Percentiles rank a stretch among this genome's conserved stretches.
Evolutionary conservation across 2,797 vertebrate species (phyloP).

Genomic region (Tolypeutes matacus): DNA sequence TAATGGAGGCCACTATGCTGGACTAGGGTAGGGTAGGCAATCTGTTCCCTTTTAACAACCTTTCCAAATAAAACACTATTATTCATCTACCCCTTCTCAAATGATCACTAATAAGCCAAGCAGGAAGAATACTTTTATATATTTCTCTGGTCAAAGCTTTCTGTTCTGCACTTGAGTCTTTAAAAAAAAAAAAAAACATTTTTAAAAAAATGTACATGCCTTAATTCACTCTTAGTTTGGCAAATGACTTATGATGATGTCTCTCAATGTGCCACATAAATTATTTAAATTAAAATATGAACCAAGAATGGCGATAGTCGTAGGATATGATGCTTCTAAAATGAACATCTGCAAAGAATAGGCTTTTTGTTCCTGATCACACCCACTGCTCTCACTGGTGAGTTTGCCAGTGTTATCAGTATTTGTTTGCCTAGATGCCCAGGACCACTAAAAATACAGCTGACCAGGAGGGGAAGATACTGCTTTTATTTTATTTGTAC

Average conservation of each 20-base stretch:
- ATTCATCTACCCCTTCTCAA: neutral
- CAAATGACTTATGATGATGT: constrained; percentile 20
- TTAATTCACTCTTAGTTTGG: constrained; percentile 56
- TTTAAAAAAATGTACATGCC: neutral
- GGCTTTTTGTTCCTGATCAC: neutral
- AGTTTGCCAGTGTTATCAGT: neutral
- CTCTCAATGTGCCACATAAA: neutral
- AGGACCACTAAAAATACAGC: neutral
- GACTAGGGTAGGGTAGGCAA: too few species aligned
- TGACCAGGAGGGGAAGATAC: neutral
- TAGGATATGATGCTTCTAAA: neutral
- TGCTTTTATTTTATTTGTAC: neutral
- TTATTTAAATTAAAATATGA: constrained; percentile 28
- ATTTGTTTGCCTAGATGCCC: neutral
- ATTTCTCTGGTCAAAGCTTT: constrained; percentile 27
- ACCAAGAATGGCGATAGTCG: neutral
- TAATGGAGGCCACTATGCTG: neutral
- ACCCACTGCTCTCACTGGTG: neutral
- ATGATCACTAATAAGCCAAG: neutral
- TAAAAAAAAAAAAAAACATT: neutral
- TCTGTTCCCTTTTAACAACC: neutral
- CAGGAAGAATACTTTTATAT: neutral
- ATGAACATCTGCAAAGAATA: neutral
- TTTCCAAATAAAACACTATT: neutral
- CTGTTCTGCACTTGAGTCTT: neutral